These are phyloP conservation scores for Oxycera nigricornis DNA, from an alignment of 2,888 invertebrate genomes.

Conservation along the genomic window DNA sequence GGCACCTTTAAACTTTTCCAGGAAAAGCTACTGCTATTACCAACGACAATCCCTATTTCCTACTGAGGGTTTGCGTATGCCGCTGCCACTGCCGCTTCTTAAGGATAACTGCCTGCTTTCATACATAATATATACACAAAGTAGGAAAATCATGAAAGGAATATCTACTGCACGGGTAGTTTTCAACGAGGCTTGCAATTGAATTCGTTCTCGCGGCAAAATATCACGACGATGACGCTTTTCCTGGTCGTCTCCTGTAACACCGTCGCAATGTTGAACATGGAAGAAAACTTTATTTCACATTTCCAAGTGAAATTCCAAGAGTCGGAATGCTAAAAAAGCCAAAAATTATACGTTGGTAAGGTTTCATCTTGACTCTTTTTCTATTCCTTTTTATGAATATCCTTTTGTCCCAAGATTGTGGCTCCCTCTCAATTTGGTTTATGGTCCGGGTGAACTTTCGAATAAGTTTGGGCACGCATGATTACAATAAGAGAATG, in stretches of 20 bases:
- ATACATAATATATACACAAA: constrained; percentile 27
- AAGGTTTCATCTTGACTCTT: constrained; percentile 16
- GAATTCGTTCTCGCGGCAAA: constrained; percentile 33
- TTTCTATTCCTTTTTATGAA: constrained; percentile 19
- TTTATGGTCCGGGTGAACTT: neutral
- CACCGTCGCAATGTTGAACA: neutral
- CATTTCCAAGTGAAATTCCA: constrained; percentile 16
- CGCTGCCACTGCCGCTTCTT: neutral
- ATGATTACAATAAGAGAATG: constrained; percentile 27
- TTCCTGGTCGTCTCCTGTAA: neutral
- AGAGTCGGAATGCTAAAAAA: constrained; percentile 7
- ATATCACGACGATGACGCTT: constrained; percentile 16
- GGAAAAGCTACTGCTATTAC: no score
- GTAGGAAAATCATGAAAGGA: constrained; percentile 28
- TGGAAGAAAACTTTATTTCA: constrained; percentile 8
- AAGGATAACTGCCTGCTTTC: constrained; percentile 9
- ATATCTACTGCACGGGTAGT: constrained; percentile 35
- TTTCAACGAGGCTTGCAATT: constrained; percentile 40
- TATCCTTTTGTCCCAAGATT: neutral
- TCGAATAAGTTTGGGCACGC: constrained; percentile 27
- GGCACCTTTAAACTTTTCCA: constrained; percentile 6
- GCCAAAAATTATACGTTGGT: constrained; percentile 33
- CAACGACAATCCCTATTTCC: neutral
- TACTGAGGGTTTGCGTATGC: neutral
- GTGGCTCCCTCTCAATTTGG: neutral